A percentile compares a stretch with the other conserved stretches of the same genome.
phyloP scores from a whole-genome alignment of 1,140 invertebrate genomes.

The Ericerus pela region DNA sequence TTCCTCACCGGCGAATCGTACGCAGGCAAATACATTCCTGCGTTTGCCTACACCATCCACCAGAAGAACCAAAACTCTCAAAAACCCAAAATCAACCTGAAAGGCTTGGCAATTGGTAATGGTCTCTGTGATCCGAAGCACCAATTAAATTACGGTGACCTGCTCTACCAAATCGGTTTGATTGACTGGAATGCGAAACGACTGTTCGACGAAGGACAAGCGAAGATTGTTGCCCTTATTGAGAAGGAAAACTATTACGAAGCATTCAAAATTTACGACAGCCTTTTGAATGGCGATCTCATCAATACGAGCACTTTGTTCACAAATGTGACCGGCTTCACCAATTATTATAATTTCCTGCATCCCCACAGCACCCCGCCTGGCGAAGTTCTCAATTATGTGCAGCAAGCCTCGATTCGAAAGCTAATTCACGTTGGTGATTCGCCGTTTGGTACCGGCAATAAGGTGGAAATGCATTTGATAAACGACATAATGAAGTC shows the following conservation, averaged over 20 bases:
- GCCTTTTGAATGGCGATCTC: constrained; percentile 29
- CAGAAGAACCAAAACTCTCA: constrained; percentile 35
- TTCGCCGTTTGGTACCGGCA: constrained; percentile 34
- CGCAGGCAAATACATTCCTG: constrained; percentile 40
- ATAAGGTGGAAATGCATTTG: constrained; percentile 50
- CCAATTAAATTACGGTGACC: constrained; percentile 64
- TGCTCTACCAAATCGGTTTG: constrained; percentile 63
- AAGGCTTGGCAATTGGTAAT: constrained; percentile 69
- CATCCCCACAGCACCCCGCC: constrained; percentile 30
- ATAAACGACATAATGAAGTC: constrained; percentile 69
- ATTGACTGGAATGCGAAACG: constrained; percentile 33
- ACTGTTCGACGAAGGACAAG: background rate
- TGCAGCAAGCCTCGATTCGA: constrained; percentile 14
- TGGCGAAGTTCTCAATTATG: too few relatives aligned
- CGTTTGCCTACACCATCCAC: constrained; percentile 36
- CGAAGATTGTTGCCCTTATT: background rate
- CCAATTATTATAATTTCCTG: constrained; percentile 67
- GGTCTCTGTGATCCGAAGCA: constrained; percentile 65
- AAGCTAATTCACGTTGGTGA: constrained; percentile 71
- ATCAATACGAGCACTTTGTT: constrained; percentile 34
- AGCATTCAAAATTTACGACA: constrained; percentile 15
- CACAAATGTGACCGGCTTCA: constrained; percentile 60
- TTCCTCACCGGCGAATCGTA: constrained; percentile 39
- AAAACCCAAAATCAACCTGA: constrained; percentile 47
- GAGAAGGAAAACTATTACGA: constrained; percentile 17